Base-by-base conservation (phyloP, 2,113 vertebrate species). In the Oryzias celebensis region DNA sequence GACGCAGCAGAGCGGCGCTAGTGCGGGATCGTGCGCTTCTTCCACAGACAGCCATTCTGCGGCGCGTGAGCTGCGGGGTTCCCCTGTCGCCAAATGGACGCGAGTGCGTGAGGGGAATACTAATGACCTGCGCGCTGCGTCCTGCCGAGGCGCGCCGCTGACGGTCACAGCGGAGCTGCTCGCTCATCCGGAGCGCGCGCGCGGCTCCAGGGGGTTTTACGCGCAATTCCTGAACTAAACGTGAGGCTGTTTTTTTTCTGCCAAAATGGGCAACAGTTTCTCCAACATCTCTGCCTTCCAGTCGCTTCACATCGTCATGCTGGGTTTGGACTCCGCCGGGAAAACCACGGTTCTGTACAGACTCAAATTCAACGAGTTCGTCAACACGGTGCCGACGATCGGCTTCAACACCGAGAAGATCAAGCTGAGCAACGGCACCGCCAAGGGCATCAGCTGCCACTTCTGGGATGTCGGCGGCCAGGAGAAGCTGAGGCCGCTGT, bases 351-450 rank as follows among this genome's bases (percentile, higher is more conserved):
- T 97, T 23, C 93, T 98, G 0, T 98, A 98, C 87, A 85, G 96
- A 43, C 88, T 98, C 26, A 97, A 98, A 87, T 98, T 98, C 77
- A 98, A 98, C 69, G 96, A 98, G 83, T 98, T 98, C 61, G 96
- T 98, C 65, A 98, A 98, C 91, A 98, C 96, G 0, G 96, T 98
- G 24, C 96, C 96, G 58, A 98, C 96, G 44, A 98, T 98, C 73
- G 96, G 96, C 8, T 98, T 98, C 90, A 98, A 98, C 92, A 98
- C 96, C 0, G 96, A 98, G 89, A 94, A 94, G 89, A 97, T 98
- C 84, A 89, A 88, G 65, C 89, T 98, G 65, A 96, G 96, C 79
- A 96, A 96, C 68, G 95, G 96, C 77, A 92, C 94, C 0, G 95
- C 95, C 43, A 97, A 96, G 77, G 96, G 96, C 75, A 96, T 98